Evolutionary conservation across 2,797 vertebrate genomes (phyloP).

Genomic region (Parambassis ranga): DNA sequence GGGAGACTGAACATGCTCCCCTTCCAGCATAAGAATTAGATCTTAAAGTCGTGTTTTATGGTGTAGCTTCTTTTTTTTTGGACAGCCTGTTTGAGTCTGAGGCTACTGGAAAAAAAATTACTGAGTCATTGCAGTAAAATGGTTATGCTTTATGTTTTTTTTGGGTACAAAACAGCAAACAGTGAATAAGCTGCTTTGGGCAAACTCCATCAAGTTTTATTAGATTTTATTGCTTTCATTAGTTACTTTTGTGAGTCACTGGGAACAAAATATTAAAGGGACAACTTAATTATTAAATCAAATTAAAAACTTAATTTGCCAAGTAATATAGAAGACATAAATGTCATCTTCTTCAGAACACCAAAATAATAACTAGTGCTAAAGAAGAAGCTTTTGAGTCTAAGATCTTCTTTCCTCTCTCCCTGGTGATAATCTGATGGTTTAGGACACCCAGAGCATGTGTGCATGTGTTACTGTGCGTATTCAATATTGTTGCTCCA

Average conservation of each 20-base stretch:
- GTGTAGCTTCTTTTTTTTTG: background rate
- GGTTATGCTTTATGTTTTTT: background rate
- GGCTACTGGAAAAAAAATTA: slow-evolving; percentile 1
- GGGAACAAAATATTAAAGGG: slow-evolving; percentile 14
- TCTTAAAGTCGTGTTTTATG: background rate
- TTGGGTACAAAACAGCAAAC: slow-evolving; percentile 2
- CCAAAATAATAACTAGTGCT: background rate
- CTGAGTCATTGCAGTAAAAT: slow-evolving; percentile 9
- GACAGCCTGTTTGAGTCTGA: background rate
- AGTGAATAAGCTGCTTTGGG: slow-evolving; percentile 8
- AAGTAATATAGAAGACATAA: background rate
- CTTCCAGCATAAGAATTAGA: too few species aligned
- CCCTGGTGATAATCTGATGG: too few species aligned
- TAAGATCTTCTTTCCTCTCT: too few species aligned
- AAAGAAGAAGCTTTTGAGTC: too few species aligned
- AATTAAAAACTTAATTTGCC: slow-evolving; percentile 25
- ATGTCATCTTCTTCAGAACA: slow-evolving; percentile 21
- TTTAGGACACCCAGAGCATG: background rate
- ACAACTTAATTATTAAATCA: slow-evolving; percentile 24
- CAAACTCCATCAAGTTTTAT: slow-evolving; percentile 13
- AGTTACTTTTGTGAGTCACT: slow-evolving; percentile 26
- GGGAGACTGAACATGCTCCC: too few species aligned
- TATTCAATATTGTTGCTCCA: background rate
- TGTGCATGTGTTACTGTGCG: background rate
- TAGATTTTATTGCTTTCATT: slow-evolving; percentile 8